Evolutionary conservation across 1,140 invertebrate species (phyloP), one percentile per base, ranked within the genome.

Genomic region (Hermetia illucens): DNA sequence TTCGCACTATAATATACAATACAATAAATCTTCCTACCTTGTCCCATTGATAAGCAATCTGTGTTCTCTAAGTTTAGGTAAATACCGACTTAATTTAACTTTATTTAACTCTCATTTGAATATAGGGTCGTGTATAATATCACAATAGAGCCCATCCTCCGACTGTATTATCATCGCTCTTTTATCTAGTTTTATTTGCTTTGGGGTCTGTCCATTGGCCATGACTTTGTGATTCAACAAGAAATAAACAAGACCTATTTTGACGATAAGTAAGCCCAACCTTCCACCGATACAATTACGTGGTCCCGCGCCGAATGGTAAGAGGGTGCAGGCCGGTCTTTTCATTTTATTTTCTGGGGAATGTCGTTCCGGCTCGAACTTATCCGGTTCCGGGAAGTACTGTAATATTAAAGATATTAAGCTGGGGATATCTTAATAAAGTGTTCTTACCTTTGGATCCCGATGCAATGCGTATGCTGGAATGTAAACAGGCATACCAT

Each of bases 251-350:
- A 65, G 36, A 8, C 50, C 59, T 3, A 56, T 33, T 42, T 57
- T 51, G 22, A 51, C 49, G 38, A 55, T 53, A 42, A 62, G 44
- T 18, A 52, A 38, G 10, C 50, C 61, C 40, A 62, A 58, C 35
- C 58, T 36, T 13, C 16, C 44, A 17, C 61, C 66, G 35, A 70
- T 67, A 40, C 66, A 69, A 44, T 64, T 63, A 38, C 64, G 49
- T 5, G 57, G 51, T 8, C 68, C 67, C 18, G 45, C 38, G 19
- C 51, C 51, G 50, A 53, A 55, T 18, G 51, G 48, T n/a, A 51
- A 39, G 44, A 62, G 69, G 4, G 60, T 40, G 31, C 51, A 61
- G 69, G 2, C 51, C 61, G 5, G 6, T 12, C 9, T 32, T 9
- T 16, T 15, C 9, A 12, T 5, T 32, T 32, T 32, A 5, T 32